phyloP scores from a whole-genome alignment of 2,888 invertebrate species.

The Bellardia pandia region DNA sequence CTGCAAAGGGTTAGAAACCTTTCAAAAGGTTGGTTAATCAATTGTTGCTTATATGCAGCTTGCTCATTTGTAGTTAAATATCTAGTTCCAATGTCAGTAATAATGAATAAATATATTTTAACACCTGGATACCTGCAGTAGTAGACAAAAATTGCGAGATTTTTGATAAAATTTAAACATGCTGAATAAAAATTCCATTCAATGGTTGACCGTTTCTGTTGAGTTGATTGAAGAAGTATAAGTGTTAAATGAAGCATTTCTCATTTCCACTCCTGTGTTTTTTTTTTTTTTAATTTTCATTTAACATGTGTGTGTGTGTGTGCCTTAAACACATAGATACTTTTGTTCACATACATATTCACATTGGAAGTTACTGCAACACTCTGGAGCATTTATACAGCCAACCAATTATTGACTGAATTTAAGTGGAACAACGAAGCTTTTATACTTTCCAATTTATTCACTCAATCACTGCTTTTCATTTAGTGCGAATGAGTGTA shows the following conservation, averaged over 20 bases:
- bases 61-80: no score
- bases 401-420: conserved; percentile 15
- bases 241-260: conserved; percentile 27
- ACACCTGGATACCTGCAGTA: neutral
- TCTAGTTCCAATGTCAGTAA: no score
- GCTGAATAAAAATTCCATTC: conserved; percentile 3
- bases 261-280: conserved; percentile 3
- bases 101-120: neutral
- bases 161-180: conserved; percentile 8
- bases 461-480: conserved; percentile 8
- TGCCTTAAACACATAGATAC: neutral
- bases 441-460: conserved; percentile 21
- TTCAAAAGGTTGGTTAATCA: no score
- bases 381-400: neutral
- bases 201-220: conserved; percentile 6
- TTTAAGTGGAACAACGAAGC: conserved; percentile 1
- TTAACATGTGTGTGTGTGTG: neutral
- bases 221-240: conserved; percentile 23
- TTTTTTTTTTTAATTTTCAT: neutral
- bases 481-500: neutral
- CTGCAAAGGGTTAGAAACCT: no score
- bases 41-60: no score
- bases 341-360: neutral
- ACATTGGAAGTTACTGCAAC: neutral
- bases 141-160: neutral